Evolutionary conservation across 2,888 invertebrate genomes (phyloP).

Genomic region (Carabus problematicus): DNA sequence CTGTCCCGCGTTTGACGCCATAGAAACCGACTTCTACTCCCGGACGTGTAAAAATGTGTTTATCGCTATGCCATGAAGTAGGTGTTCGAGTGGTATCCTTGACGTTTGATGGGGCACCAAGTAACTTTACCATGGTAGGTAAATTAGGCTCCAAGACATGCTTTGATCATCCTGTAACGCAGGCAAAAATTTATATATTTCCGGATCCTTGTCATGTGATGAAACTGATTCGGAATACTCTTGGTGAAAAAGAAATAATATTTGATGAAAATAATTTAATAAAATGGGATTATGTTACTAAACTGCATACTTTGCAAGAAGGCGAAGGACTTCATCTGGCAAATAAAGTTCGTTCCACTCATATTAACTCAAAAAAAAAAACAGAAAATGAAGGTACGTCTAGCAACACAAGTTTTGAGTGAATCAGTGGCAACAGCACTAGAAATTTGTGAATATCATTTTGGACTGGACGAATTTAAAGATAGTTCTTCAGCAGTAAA

Average conservation of each 20-base stretch:
- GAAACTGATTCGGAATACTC: conserved; percentile 48
- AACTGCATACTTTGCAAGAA: conserved; percentile 41
- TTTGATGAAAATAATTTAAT: too few species aligned
- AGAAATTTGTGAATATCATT: conserved; percentile 30
- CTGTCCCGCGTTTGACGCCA: too few species aligned
- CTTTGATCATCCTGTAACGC: conserved; percentile 11
- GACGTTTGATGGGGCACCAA: too few species aligned
- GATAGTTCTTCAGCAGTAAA: conserved; percentile 26
- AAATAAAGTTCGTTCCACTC: conserved; percentile 40
- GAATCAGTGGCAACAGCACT: conserved; percentile 42
- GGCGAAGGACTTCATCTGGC: conserved; percentile 42
- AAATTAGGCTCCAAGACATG: conserved; percentile 10
- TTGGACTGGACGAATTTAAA: conserved; percentile 27
- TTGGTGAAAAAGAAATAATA: conserved; percentile 40
- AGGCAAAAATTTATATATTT: conserved; percentile 38
- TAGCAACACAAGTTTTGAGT: conserved; percentile 44
- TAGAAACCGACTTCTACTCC: too few species aligned
- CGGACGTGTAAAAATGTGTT: too few species aligned
- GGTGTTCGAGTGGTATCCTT: too few species aligned
- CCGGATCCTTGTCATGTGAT: conserved; percentile 48
- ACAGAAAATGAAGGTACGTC: conserved; percentile 45
- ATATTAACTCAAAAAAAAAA: conserved; percentile 39
- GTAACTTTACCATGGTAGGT: too few species aligned
- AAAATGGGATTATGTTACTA: too few species aligned
- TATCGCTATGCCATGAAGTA: too few species aligned